phyloP scores from a whole-genome alignment of 2,797 vertebrate genomes.

The Lagorchestes hirsutus region DNA sequence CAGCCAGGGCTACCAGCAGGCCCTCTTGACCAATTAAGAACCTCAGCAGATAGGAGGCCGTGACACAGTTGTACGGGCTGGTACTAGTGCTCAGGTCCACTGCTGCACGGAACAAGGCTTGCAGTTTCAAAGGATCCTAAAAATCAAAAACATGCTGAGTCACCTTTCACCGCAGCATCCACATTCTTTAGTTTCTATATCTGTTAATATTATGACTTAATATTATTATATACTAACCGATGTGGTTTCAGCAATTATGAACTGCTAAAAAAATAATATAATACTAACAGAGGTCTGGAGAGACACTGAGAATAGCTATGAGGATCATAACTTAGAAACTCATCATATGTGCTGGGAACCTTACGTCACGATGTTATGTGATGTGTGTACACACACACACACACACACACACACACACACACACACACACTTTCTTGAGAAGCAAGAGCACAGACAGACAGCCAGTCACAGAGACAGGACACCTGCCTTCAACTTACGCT shows the following conservation, averaged over 20 bases:
- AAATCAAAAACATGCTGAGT: slow-evolving; percentile 47
- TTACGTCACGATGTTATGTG: neutral
- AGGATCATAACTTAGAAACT: neutral
- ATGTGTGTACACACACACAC: neutral
- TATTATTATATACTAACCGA: neutral
- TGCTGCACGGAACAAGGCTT: slow-evolving; percentile 89
- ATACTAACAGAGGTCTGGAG: neutral
- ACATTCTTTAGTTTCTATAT: neutral
- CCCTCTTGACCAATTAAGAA: slow-evolving; percentile 89
- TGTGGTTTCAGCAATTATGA: neutral
- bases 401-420: no score
- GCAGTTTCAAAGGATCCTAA: slow-evolving; percentile 81
- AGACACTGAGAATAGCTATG: neutral
- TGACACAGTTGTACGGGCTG: slow-evolving; percentile 96
- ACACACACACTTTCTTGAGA: neutral
- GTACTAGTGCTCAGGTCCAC: slow-evolving; percentile 95
- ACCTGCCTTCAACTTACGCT: neutral
- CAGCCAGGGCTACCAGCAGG: slow-evolving; percentile 84
- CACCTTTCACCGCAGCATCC: neutral
- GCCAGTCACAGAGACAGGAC: neutral
- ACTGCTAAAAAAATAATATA: neutral
- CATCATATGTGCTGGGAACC: neutral
- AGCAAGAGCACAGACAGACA: neutral
- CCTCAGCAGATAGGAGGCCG: slow-evolving; percentile 93
- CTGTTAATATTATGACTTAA: neutral